A percentile compares a stretch with the other conserved stretches of the same genome.
phyloP scores from a whole-genome alignment of 2,797 vertebrate species.

The Pseudotriccus pelzelni region DNA sequence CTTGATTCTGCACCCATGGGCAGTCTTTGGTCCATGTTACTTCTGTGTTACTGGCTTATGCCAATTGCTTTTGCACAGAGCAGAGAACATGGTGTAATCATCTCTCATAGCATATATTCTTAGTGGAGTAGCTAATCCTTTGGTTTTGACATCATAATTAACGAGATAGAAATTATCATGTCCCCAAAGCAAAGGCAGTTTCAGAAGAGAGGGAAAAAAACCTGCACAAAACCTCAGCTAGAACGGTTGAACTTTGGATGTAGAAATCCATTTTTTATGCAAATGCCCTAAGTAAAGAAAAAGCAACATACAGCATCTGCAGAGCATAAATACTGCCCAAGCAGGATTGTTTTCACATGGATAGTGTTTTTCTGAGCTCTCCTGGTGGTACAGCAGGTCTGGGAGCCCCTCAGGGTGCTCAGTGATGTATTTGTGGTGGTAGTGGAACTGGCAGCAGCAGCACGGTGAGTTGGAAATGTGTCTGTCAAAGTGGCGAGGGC shows the following conservation, averaged over 20 bases:
- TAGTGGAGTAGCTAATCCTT: neutral
- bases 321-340: neutral
- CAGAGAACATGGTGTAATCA: neutral
- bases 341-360: neutral
- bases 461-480: neutral
- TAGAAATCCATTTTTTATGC: neutral
- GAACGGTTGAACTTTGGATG: neutral
- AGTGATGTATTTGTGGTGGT: neutral
- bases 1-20: neutral
- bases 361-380: neutral
- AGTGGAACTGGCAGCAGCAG: neutral
- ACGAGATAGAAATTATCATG: neutral
- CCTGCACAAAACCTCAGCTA: neutral
- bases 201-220: neutral
- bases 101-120: neutral
- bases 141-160: neutral
- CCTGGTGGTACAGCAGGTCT: accelerated
- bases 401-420: neutral
- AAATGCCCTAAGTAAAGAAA: conserved; percentile 6
- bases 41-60: neutral
- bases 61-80: neutral
- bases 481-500: neutral
- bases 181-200: neutral
- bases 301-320: neutral
- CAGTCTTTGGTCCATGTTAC: neutral